Conservation (phyloP, 2,888 invertebrate genomes). For the Troilus luridus region DNA sequence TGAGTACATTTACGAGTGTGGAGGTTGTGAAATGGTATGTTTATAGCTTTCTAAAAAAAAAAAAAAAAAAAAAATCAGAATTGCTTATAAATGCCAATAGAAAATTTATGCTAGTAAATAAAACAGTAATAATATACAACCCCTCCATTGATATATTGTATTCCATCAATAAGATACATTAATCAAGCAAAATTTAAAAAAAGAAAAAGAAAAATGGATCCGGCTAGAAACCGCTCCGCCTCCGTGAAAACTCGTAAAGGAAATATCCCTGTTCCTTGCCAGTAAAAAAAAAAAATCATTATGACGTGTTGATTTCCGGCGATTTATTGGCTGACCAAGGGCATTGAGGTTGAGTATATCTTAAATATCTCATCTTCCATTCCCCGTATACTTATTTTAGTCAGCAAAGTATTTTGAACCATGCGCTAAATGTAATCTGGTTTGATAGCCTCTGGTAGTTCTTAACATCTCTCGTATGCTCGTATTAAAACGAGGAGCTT, state of each 20-base stretch:
- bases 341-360: neutral
- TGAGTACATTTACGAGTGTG: neutral
- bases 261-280: slow-evolving; percentile 12
- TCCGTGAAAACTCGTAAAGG: slow-evolving; percentile 18
- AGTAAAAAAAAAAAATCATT: neutral
- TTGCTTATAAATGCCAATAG: neutral
- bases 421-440: neutral
- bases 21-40: neutral
- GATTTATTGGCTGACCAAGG: neutral
- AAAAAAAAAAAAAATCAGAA: neutral
- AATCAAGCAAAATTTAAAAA: neutral
- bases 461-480: neutral
- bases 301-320: neutral
- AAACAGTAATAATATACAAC: neutral
- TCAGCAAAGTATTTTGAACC: neutral
- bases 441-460: neutral
- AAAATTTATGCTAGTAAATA: neutral
- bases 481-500: neutral
- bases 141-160: neutral
- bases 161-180: neutral
- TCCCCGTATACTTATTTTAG: neutral
- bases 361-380: neutral
- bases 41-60: neutral
- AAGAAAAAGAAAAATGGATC: neutral
- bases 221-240: slow-evolving; percentile 26